These are phyloP conservation scores for Rhizomys pruinosus DNA, from an alignment of 2,113 vertebrate species.

Conservation along the genomic window DNA sequence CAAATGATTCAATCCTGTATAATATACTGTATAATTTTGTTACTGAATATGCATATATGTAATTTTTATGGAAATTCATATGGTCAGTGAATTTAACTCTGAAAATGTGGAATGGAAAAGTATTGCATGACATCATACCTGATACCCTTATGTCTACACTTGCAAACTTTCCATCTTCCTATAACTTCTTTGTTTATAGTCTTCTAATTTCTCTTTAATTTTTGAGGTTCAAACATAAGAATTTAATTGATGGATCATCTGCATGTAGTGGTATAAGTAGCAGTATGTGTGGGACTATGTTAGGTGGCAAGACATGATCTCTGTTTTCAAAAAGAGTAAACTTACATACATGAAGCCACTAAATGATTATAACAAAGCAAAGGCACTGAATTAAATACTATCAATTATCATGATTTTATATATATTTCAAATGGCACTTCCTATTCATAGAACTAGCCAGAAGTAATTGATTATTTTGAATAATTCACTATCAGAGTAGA, in stretches of 20 bases:
- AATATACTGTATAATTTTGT: not conserved
- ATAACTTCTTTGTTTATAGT: not conserved
- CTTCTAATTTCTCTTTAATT: not conserved
- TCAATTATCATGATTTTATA: conserved; percentile 62
- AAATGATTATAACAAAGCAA: conserved; percentile 58
- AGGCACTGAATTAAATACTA: conserved; percentile 70
- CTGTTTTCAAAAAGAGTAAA: conserved; percentile 17
- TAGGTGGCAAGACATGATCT: conserved; percentile 7
- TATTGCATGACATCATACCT: not conserved
- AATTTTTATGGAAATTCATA: not conserved
- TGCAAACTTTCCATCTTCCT: not conserved
- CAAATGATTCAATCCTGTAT: conserved; percentile 27
- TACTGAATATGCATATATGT: not conserved
- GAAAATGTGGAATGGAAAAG: not conserved
- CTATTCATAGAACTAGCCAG: conserved; percentile 45
- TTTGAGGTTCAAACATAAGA: conserved; percentile 20
- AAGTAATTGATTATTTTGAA: conserved; percentile 69
- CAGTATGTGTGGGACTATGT: not conserved
- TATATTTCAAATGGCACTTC: conserved; percentile 58
- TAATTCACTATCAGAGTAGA: conserved; percentile 56
- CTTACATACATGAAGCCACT: conserved; percentile 36
- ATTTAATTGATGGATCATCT: not conserved
- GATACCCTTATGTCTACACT: not conserved
- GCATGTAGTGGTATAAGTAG: not conserved
- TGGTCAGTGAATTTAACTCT: not conserved